These are phyloP conservation scores for Rana temporaria DNA, from an alignment of 2,113 vertebrate species.

Conservation along the genomic window DNA sequence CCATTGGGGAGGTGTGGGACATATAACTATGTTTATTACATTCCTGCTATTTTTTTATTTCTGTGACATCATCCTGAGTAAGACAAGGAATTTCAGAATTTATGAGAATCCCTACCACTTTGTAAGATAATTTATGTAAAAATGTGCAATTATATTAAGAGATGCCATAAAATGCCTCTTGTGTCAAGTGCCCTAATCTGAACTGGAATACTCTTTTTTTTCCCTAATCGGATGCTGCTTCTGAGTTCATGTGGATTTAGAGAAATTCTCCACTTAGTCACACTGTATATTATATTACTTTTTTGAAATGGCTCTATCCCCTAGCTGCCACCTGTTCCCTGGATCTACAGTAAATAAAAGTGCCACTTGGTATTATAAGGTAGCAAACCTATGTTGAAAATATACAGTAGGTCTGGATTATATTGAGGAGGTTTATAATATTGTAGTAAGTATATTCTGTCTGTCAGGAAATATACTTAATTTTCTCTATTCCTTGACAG, in stretches of 20 bases:
- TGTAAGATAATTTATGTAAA: slow-evolving; percentile 25
- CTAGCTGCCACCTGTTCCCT: too few relatives aligned
- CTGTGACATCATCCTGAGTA: slow-evolving; percentile 2
- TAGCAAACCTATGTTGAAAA: too few relatives aligned
- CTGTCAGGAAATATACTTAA: too few relatives aligned
- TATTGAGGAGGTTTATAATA: too few relatives aligned
- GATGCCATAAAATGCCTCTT: slow-evolving; percentile 21
- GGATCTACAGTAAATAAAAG: too few relatives aligned
- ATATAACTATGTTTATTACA: background rate
- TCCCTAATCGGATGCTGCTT: background rate
- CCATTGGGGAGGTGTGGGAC: too few relatives aligned
- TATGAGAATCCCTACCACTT: slow-evolving; percentile 1
- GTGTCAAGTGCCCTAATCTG: slow-evolving; percentile 13
- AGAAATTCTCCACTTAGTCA: background rate
- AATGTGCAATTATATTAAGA: slow-evolving; percentile 28
- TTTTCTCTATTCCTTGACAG: too few relatives aligned
- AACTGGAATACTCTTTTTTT: slow-evolving; percentile 12
- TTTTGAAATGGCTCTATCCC: too few relatives aligned
- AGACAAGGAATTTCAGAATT: background rate
- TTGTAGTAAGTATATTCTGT: too few relatives aligned
- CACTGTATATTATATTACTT: too few relatives aligned
- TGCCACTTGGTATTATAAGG: too few relatives aligned
- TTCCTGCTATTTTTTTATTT: background rate
- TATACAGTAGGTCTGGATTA: too few relatives aligned
- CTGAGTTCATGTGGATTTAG: background rate